A percentile compares a stretch with the other conserved stretches of the same genome.
phyloP scores from a whole-genome alignment of 2,888 invertebrate genomes.

The Lissonota sp. region DNA sequence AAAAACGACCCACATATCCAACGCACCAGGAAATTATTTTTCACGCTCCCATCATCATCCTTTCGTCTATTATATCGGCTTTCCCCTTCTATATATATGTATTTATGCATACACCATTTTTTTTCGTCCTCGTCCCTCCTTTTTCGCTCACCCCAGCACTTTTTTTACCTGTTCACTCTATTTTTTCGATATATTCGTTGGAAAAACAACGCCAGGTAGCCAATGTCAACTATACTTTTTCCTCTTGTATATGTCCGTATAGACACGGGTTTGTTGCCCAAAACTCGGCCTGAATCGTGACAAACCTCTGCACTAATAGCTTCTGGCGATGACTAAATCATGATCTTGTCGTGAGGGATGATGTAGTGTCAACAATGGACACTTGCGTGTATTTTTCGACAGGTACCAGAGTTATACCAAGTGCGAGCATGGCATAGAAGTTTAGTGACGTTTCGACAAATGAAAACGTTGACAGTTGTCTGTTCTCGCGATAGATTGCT shows the following conservation, averaged over 20 bases:
- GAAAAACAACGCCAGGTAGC: slow-evolving; percentile 61
- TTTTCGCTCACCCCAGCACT: background rate
- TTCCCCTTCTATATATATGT: slow-evolving; percentile 12
- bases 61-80: slow-evolving; percentile 66
- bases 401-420: too few species aligned
- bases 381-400: too few species aligned
- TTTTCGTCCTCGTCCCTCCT: slow-evolving; percentile 66
- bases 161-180: slow-evolving; percentile 34
- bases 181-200: slow-evolving; percentile 42
- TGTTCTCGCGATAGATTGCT: too few species aligned
- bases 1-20: slow-evolving; percentile 77
- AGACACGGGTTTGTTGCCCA: background rate
- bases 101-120: slow-evolving; percentile 21
- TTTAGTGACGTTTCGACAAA: too few species aligned
- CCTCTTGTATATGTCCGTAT: background rate
- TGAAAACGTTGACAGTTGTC: too few species aligned
- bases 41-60: slow-evolving; percentile 78
- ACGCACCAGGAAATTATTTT: slow-evolving; percentile 82
- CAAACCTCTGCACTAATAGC: slow-evolving; percentile 43
- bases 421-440: too few species aligned
- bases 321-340: slow-evolving; percentile 51
- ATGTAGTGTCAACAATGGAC: slow-evolving; percentile 7
- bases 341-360: slow-evolving; percentile 10
- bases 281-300: slow-evolving; percentile 10
- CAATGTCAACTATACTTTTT: slow-evolving; percentile 49